Base-by-base conservation (phyloP, 2,113 vertebrate species). In the Cynoglossus semilaevis region DNA sequence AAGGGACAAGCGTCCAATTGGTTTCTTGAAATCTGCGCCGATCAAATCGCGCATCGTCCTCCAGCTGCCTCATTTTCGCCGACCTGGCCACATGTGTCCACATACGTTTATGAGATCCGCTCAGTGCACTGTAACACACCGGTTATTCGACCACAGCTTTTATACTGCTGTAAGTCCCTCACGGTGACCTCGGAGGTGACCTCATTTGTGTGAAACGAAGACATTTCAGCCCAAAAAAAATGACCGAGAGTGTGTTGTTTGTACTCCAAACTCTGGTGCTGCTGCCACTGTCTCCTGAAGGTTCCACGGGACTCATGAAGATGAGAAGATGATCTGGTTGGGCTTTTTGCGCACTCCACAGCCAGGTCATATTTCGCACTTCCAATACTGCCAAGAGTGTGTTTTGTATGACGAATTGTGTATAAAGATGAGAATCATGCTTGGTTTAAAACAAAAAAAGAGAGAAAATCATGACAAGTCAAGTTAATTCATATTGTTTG, bases 331-430 rank as follows among this genome's bases (percentile, higher is more conserved):
- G 78, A 80, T 67, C 78, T 68, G 58, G 62, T 71, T 80, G 53
- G 50, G 73, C 56, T 72, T 59, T 72, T 59, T 65, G 49, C 10
- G 65, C 46, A 15, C 66, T 54, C 19, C 50, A 49, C 45, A 77
- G 77, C 80, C 81, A 79, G 77, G 72, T 76, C 78, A 68, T 80
- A 36, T 45, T 83, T 83, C 83, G 75, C 86, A 88, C 82, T 79
- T 85, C 86, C 85, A 82, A 70, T 83, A 89, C 86, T 88, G 89
- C 87, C 87, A 88, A 82, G 76, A 76, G 82, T 82, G 80, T 71
- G 74, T 87, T 81, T 81, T 83, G 71, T 81, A 67, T 56, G 70
- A 82, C 47, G 53, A 51, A 37, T 8, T 50, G 44, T 65, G 70
- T 67, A 51, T 69, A 79, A 74, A 76, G 69, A 45, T 57, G 71